Evolutionary conservation across 2,113 vertebrate species (phyloP).

Genomic region (Oreochromis niloticus): DNA sequence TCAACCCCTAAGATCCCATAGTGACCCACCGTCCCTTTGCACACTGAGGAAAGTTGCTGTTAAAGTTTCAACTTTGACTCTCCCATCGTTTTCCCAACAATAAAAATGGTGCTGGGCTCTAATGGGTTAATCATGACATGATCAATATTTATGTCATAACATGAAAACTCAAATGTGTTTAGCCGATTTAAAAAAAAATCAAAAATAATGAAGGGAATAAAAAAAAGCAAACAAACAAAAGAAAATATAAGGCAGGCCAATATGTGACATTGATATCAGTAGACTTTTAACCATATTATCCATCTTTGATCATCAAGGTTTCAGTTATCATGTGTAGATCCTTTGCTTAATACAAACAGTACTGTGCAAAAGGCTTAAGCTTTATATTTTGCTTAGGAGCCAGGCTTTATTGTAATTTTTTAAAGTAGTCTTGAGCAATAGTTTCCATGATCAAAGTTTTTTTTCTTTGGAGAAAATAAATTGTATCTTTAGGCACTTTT

Average conservation of each 20-base stretch:
- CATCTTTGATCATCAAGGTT: not conserved
- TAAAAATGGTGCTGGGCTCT: not conserved
- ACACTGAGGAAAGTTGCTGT: not conserved
- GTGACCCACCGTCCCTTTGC: accelerated
- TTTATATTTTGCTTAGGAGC: too few species aligned
- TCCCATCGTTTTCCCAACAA: not conserved
- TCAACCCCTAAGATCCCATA: not conserved
- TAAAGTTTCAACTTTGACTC: not conserved
- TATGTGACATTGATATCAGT: not conserved
- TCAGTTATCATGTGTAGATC: not conserved
- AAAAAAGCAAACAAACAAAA: not conserved
- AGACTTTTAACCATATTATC: accelerated
- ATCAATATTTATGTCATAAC: not conserved
- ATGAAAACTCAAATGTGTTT: not conserved
- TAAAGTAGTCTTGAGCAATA: not conserved
- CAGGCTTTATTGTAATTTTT: not conserved
- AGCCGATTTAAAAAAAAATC: not conserved
- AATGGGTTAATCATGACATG: not conserved
- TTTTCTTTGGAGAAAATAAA: not conserved
- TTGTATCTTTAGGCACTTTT: not conserved
- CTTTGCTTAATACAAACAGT: not conserved
- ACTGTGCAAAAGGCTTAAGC: not conserved
- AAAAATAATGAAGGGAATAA: not conserved
- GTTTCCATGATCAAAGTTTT: not conserved
- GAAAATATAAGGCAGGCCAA: not conserved